Percentiles rank a stretch among this genome's conserved stretches.
These are phyloP conservation scores for Neoarius graeffei DNA, from an alignment of 2,113 vertebrate species.

Conservation along the genomic window DNA sequence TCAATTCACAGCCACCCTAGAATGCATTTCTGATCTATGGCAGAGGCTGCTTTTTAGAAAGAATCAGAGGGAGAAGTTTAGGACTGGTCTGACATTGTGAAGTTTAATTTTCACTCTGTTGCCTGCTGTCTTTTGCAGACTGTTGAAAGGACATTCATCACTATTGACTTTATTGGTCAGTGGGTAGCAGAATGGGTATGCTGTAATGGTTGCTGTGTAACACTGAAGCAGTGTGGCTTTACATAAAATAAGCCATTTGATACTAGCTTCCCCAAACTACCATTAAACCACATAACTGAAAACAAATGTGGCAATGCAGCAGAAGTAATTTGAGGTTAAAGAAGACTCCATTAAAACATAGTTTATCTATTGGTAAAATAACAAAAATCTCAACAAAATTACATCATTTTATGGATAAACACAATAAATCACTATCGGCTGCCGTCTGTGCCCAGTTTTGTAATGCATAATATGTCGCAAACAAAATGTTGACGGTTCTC, in stretches of 20 bases:
- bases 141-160: slow-evolving; percentile 32
- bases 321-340: not conserved
- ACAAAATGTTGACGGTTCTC: slow-evolving; percentile 20
- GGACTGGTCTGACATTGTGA: slow-evolving; percentile 26
- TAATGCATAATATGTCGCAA: slow-evolving; percentile 26
- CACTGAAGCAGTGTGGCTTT: slow-evolving; percentile 15
- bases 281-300: slow-evolving; percentile 20
- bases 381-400: not conserved
- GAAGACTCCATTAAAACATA: slow-evolving; percentile 4
- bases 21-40: slow-evolving; percentile 37
- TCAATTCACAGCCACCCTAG: slow-evolving; percentile 43
- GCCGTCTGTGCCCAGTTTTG: slow-evolving; percentile 10
- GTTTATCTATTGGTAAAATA: not conserved
- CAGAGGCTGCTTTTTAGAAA: slow-evolving; percentile 2
- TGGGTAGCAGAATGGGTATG: slow-evolving; percentile 23
- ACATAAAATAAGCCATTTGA: slow-evolving; percentile 24
- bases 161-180: slow-evolving; percentile 32
- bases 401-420: slow-evolving; percentile 16
- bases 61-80: slow-evolving; percentile 6
- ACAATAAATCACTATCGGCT: not conserved
- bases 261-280: slow-evolving; percentile 23
- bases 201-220: slow-evolving; percentile 37
- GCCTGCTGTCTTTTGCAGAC: slow-evolving; percentile 32
- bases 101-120: slow-evolving; percentile 40
- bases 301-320: not conserved